Evolutionary conservation across 1,140 invertebrate species (phyloP).

Genomic region (Brachionus sp.): DNA sequence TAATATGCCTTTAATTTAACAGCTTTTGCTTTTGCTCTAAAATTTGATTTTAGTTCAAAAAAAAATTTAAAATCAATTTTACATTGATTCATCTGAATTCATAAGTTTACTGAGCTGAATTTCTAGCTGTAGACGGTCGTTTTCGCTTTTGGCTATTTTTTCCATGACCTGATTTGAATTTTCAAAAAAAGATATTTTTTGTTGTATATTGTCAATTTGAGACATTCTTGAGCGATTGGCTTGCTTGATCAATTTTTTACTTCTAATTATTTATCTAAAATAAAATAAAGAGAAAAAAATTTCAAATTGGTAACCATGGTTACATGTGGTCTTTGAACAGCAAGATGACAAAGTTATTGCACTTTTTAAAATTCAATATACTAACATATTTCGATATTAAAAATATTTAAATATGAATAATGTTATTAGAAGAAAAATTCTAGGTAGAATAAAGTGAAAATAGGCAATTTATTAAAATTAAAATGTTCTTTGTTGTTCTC

Average conservation of each 20-base stretch:
- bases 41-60: not conserved
- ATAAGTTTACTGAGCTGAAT: not conserved
- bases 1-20: conserved; percentile 24
- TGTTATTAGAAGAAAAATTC: too few relatives aligned
- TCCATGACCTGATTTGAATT: not conserved
- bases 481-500: too few relatives aligned
- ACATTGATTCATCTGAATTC: conserved; percentile 31
- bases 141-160: conserved; percentile 20
- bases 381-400: too few relatives aligned
- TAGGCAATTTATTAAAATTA: too few relatives aligned
- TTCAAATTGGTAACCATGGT: not conserved
- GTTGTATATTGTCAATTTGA: not conserved
- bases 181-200: conserved; percentile 16
- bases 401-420: too few relatives aligned
- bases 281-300: not conserved
- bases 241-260: not conserved
- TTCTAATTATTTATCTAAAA: not conserved
- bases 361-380: too few relatives aligned
- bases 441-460: too few relatives aligned
- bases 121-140: conserved; percentile 25
- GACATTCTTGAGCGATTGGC: not conserved
- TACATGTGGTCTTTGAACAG: not conserved
- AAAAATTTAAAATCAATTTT: not conserved
- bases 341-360: not conserved
- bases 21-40: not conserved